Base-by-base conservation (phyloP, 1,140 invertebrate species). In the Halictus rubicundus region DNA sequence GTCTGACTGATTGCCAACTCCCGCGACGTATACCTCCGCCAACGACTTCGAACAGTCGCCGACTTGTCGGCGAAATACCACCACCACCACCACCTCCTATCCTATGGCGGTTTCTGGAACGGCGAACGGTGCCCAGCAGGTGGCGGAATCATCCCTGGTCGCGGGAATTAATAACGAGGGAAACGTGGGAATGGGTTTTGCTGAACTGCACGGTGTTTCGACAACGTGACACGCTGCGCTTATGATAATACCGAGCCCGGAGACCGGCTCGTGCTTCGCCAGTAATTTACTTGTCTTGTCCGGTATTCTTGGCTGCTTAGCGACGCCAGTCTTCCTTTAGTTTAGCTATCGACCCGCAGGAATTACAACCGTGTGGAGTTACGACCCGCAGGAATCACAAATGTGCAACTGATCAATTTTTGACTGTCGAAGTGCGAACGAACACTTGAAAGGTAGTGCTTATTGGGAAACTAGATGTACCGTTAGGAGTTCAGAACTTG, bases 1-100 rank as follows among this genome's bases (percentile, higher is more conserved):
- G 70, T 54, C 88, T 92, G 91, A 92, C 87, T 92, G 92, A 92
- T 92, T 89, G 90, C 88, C 81, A 90, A 91, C 87, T 92, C 90
- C 88, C 89, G 83, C 80, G 85, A 86, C 84, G 76, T 72, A 79
- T 76, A 32, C n/a, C 16, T 23, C 2, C 54, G 68, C 65, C 59
- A n/a, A 71, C 72, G 57, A 86, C 68, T 85, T 86, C 25, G 21
- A 61, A 76, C 79, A 57, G 27, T 64, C 71, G 16, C 68, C 79
- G 39, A 74, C 27, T 72, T 79, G 72, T 77, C 82, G 65, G 52
- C 46, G 16, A 16, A 52, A 16, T 32, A 32, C 32, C 32, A 14
- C 19, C 59, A 23, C 39, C 19, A 8, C 12, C 46, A n/a, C 10
- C 16, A 12, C 42, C 10, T 14, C n/a, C 42, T 37, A 66, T 72